Percentiles rank a stretch among this genome's conserved stretches.
phyloP scores from a whole-genome alignment of 1,140 invertebrate species.

The Drosophila pachea region DNA sequence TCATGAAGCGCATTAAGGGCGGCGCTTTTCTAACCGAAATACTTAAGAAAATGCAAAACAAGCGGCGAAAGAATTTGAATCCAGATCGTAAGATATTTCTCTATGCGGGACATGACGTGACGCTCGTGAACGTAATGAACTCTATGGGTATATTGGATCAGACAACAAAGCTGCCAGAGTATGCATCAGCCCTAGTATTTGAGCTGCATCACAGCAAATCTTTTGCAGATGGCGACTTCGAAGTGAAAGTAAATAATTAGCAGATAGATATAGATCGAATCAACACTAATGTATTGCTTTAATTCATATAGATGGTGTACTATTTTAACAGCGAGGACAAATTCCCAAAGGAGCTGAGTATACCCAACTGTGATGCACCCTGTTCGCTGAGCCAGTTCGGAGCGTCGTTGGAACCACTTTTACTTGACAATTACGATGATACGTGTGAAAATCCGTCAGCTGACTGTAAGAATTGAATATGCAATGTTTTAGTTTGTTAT shows the following conservation, averaged over 20 bases:
- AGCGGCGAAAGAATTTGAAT: conserved; percentile 64
- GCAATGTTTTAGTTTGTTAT: conserved; percentile 13
- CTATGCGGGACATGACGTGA: conserved; percentile 87
- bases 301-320: conserved; percentile 65
- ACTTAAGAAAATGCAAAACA: conserved; percentile 78
- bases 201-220: conserved; percentile 82
- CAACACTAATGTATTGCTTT: conserved; percentile 13
- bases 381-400: conserved; percentile 80
- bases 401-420: conserved; percentile 75
- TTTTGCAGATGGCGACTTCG: conserved; percentile 76
- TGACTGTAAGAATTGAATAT: conserved; percentile 68
- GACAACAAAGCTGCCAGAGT: conserved; percentile 83
- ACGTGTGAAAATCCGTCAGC: conserved; percentile 79
- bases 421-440: conserved; percentile 80
- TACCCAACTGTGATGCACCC: conserved; percentile 80
- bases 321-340: conserved; percentile 78
- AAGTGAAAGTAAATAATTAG: conserved; percentile 79
- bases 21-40: conserved; percentile 82
- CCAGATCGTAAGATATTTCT: conserved; percentile 80
- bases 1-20: conserved; percentile 86
- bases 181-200: conserved; percentile 84
- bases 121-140: conserved; percentile 85
- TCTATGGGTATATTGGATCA: conserved; percentile 83
- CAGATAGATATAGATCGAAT: neutral
- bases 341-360: conserved; percentile 75